Evolutionary conservation across 2,797 vertebrate genomes (phyloP).

Genomic region (Telmatherina bonti): DNA sequence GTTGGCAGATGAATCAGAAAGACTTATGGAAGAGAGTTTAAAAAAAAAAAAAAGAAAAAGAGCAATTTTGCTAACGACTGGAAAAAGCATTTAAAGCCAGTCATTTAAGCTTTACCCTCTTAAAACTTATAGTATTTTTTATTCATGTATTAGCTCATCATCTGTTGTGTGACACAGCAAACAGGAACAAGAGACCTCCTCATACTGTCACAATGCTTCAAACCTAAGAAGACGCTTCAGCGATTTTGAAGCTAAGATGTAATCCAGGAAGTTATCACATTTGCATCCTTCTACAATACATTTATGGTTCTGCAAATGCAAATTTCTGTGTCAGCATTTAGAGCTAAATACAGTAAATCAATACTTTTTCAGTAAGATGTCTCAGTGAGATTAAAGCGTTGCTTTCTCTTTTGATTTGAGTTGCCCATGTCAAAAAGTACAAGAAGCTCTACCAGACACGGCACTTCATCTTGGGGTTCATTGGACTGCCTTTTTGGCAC

Average conservation of each 20-base stretch:
- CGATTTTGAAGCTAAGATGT: constrained; percentile 6
- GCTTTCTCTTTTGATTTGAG: constrained; percentile 50
- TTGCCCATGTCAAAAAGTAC: constrained; percentile 46
- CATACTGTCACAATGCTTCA: constrained; percentile 46
- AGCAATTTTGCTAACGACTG: constrained; percentile 41
- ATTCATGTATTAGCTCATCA: constrained; percentile 15
- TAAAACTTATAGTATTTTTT: too few relatives aligned
- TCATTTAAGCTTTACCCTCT: constrained; percentile 36
- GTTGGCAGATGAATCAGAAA: constrained; percentile 50
- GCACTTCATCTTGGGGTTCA: constrained; percentile 91
- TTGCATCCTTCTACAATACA: constrained; percentile 28
- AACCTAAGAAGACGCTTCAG: constrained; percentile 28
- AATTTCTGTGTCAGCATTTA: constrained; percentile 28
- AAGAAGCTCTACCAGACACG: constrained; percentile 89
- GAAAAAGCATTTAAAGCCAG: constrained; percentile 46
- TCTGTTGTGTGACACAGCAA: constrained; percentile 27
- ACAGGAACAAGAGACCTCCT: constrained; percentile 52
- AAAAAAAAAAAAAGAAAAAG: constrained; percentile 14
- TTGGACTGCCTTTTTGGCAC: constrained; percentile 87
- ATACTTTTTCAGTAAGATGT: constrained; percentile 48
- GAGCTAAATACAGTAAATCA: constrained; percentile 35
- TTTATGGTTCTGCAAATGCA: constrained; percentile 17
- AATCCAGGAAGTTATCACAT: constrained; percentile 20
- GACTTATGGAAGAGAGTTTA: constrained; percentile 37
- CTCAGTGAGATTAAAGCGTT: constrained; percentile 44